Evolutionary conservation across 2,888 invertebrate species (phyloP).

Genomic region (Eupeodes luniger): DNA sequence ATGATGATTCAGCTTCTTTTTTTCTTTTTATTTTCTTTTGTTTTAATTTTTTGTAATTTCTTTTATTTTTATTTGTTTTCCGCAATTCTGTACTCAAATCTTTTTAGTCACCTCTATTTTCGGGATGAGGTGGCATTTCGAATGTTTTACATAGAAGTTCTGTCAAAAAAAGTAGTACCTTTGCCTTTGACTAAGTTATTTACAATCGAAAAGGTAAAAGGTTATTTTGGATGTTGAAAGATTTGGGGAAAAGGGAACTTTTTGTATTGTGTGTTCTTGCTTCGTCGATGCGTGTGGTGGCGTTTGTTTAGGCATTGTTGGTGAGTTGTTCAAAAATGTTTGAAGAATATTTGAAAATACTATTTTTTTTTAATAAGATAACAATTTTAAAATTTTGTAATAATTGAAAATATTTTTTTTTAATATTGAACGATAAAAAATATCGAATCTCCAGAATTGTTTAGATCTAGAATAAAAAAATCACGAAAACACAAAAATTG

Average conservation of each 20-base stretch:
- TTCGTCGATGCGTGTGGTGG: too few species aligned
- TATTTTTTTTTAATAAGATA: too few species aligned
- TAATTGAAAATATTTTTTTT: too few species aligned
- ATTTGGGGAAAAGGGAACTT: constrained; percentile 6
- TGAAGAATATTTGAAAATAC: too few species aligned
- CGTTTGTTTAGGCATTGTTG: too few species aligned
- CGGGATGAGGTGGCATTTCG: constrained; percentile 47
- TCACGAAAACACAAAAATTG: too few species aligned
- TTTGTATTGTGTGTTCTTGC: too few species aligned
- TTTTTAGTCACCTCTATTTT: constrained; percentile 70
- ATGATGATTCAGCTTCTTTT: constrained; percentile 55
- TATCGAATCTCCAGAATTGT: too few species aligned
- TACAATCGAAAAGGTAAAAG: constrained; percentile 56
- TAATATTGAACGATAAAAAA: too few species aligned
- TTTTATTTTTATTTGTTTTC: constrained; percentile 44
- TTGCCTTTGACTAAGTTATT: constrained; percentile 29
- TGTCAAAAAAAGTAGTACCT: constrained; percentile 20
- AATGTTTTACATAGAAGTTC: constrained; percentile 1
- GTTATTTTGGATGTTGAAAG: constrained; percentile 31
- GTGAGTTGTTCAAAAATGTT: too few species aligned
- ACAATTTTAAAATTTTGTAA: too few species aligned
- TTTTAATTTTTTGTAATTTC: constrained; percentile 1
- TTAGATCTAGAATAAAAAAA: too few species aligned
- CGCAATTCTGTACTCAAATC: constrained; percentile 46
- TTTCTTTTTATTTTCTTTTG: constrained; percentile 29